Base-by-base conservation (phyloP, 2,113 vertebrate species). In the Meles meles region DNA sequence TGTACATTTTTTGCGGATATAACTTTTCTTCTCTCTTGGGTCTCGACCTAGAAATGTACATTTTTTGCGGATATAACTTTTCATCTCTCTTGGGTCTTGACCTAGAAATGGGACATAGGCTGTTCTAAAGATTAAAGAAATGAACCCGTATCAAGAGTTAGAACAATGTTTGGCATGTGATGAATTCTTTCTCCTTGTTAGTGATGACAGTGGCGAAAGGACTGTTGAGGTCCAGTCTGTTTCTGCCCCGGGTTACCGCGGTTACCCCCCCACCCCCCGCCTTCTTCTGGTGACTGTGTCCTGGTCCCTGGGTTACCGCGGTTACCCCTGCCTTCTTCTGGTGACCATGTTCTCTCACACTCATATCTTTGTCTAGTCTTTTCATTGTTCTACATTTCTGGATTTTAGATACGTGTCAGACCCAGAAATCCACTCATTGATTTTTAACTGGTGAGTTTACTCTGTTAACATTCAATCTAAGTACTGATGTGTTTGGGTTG, bases 101-200 rank as follows among this genome's bases (percentile, higher is more conserved):
- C 37, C 89, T 80, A 6, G 81, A n/a, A 25, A 8, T 14, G 23
- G 52, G 4, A 8, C 39, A 0, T 5, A 0, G 21, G 29, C 44
- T 44, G 1, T 34, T 86, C 39, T 8, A 4, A 67, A 67, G 59
- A 6, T 29, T 7, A 6, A 37, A 15, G 47, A 39, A n/a, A 2
- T 3, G 20, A 23, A 37, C 8, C 6, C 20, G 4, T 2, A 8
- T 8, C 8, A 29, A 17, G 71, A 31, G 31, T 34, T 31, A 25
- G 69, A 8, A 0, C 2, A 8, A 0, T 1, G 11, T 59, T 11
- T 1, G n/a, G 87, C 2, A 0, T 49, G 42, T 29, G 6, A 31
- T n/a, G 15, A 8, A 7, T 39, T 34, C 71, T 72, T 72, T 72
- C 37, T 25, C 2, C 5, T 13, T 72, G 71, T 42, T 42, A 12